These are phyloP conservation scores for Tragelaphus scriptus DNA, from an alignment of 2,113 vertebrate species.

Conservation along the genomic window DNA sequence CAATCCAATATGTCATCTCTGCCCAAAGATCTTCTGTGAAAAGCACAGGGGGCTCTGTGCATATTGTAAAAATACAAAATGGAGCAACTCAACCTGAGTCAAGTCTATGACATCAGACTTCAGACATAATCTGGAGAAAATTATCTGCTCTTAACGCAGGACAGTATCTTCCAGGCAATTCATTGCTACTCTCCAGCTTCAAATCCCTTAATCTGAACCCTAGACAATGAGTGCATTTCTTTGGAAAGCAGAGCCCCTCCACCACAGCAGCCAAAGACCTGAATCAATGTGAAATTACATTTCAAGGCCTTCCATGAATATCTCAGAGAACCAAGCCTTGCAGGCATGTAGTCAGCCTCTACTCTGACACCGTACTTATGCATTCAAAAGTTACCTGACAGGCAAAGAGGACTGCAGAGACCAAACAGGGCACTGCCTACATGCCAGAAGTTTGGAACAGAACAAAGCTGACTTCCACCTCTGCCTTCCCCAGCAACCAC, in stretches of 20 bases:
- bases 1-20: neutral
- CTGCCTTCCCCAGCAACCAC: neutral
- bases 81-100: neutral
- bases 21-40: neutral
- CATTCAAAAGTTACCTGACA: neutral
- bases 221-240: neutral
- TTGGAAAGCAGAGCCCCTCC: neutral
- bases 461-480: neutral
- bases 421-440: neutral
- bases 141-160: neutral
- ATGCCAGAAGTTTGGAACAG: neutral
- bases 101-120: neutral
- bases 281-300: neutral
- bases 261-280: neutral
- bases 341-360: neutral
- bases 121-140: neutral
- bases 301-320: neutral
- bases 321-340: neutral
- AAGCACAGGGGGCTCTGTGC: neutral
- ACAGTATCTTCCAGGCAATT: neutral
- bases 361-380: neutral
- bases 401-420: neutral
- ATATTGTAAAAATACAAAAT: neutral
- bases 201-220: neutral
- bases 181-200: neutral